phyloP scores from a whole-genome alignment of 2,888 invertebrate species.

The Troides aeacus region DNA sequence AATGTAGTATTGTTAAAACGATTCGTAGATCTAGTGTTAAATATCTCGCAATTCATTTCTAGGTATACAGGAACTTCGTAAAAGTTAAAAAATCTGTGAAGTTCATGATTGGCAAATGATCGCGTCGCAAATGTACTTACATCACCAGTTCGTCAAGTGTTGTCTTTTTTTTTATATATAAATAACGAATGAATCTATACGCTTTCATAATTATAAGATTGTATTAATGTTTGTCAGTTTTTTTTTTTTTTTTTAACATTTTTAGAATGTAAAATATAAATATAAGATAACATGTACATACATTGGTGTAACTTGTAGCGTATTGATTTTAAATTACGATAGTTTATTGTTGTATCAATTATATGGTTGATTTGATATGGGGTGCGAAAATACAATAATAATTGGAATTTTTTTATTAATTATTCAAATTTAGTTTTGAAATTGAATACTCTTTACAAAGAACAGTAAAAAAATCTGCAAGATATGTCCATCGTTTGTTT shows the following conservation, averaged over 20 bases:
- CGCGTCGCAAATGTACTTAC: conserved; percentile 61
- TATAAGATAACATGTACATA: conserved; percentile 60
- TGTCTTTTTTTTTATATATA: conserved; percentile 60
- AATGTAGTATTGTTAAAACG: not conserved
- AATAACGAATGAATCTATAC: conserved; percentile 77
- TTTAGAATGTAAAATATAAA: conserved; percentile 57
- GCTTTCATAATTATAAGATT: conserved; percentile 77
- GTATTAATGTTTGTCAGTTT: conserved; percentile 76
- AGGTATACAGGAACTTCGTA: not conserved
- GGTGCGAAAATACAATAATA: not conserved
- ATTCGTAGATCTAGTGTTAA: not conserved
- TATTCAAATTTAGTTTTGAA: not conserved
- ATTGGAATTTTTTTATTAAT: not conserved
- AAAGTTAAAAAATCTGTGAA: not conserved
- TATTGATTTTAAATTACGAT: conserved; percentile 61
- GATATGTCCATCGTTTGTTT: too few species aligned
- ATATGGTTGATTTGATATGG: not conserved
- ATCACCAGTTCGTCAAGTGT: conserved; percentile 69
- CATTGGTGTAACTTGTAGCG: conserved; percentile 50
- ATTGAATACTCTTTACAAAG: too few species aligned
- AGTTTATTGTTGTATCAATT: conserved; percentile 3
- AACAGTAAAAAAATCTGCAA: too few species aligned
- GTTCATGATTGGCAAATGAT: conserved; percentile 6
- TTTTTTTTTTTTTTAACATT: conserved; percentile 63
- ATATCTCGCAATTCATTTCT: not conserved